phyloP scores from a whole-genome alignment of 2,113 vertebrate species.

The Callorhinus ursinus region DNA sequence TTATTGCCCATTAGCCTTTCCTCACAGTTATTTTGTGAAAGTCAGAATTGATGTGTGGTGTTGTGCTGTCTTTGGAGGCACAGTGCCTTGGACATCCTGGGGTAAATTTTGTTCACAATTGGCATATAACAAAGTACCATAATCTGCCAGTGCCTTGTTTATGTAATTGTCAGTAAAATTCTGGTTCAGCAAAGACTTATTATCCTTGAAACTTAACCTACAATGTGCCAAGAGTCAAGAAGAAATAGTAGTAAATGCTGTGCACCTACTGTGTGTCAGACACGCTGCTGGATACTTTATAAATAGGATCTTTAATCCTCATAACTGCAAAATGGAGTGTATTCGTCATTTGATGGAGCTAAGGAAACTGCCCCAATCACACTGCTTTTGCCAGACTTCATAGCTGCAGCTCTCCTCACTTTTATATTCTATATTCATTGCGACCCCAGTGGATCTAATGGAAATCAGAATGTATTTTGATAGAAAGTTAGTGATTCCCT shows the following conservation, averaged over 20 bases:
- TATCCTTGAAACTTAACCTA: conserved; percentile 37
- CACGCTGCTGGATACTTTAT: not conserved
- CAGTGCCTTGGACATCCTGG: not conserved
- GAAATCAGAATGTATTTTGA: conserved; percentile 49
- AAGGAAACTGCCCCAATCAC: not conserved
- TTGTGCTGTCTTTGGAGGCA: not conserved
- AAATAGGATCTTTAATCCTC: conserved; percentile 23
- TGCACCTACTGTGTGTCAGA: conserved; percentile 37
- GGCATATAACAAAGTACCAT: not conserved
- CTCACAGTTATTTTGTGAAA: conserved; percentile 40
- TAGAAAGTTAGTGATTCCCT: not conserved
- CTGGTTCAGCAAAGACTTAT: conserved; percentile 42
- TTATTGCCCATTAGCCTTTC: conserved; percentile 20
- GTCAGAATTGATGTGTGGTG: not conserved
- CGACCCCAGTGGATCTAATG: not conserved
- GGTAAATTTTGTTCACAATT: conserved; percentile 28
- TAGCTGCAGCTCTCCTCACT: not conserved
- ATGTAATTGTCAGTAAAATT: conserved; percentile 20
- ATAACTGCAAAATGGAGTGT: not conserved
- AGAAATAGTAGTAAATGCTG: conserved; percentile 29
- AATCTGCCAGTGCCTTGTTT: not conserved
- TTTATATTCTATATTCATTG: not conserved
- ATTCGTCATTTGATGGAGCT: conserved; percentile 3
- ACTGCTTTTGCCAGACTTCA: not conserved
- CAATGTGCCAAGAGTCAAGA: not conserved